These are phyloP conservation scores for Galaxea fascicularis DNA, from an alignment of 92 coral and sea anemone genomes.

Conservation along the genomic window DNA sequence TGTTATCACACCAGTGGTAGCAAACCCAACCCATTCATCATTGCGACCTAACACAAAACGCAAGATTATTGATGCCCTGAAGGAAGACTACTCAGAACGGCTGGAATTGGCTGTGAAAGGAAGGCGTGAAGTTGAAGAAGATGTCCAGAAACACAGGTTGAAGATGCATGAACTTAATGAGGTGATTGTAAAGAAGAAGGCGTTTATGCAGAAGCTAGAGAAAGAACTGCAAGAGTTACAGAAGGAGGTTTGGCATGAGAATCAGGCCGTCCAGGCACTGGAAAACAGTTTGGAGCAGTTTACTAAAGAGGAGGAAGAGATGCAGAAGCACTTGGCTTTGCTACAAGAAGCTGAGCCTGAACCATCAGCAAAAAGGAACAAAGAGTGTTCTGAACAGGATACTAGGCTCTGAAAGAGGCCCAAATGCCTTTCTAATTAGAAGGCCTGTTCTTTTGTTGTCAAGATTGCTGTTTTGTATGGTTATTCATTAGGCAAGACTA, in stretches of 20 bases:
- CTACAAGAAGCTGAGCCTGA: constrained; percentile 34
- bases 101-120: constrained; percentile 39
- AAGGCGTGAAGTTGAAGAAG: constrained; percentile 35
- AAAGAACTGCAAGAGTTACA: constrained; percentile 26
- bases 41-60: constrained; percentile 42
- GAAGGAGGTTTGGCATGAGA: constrained; percentile 38
- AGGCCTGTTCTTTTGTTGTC: too few relatives aligned
- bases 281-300: constrained; percentile 41
- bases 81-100: constrained; percentile 35
- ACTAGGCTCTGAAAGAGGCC: background rate
- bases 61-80: constrained; percentile 39
- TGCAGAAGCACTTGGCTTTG: constrained; percentile 8
- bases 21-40: constrained; percentile 25
- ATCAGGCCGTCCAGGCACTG: constrained; percentile 37
- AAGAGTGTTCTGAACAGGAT: background rate
- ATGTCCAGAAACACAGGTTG: constrained; percentile 16
- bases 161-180: constrained; percentile 13
- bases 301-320: constrained; percentile 24
- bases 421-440: too few relatives aligned
- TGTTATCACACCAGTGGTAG: constrained; percentile 28
- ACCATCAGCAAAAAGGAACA: constrained; percentile 33
- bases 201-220: constrained; percentile 8
- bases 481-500: too few relatives aligned
- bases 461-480: too few relatives aligned
- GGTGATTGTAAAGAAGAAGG: constrained; percentile 11